Conservation (phyloP, 2,888 invertebrate species). For the Brachypalpus laphriformis region DNA sequence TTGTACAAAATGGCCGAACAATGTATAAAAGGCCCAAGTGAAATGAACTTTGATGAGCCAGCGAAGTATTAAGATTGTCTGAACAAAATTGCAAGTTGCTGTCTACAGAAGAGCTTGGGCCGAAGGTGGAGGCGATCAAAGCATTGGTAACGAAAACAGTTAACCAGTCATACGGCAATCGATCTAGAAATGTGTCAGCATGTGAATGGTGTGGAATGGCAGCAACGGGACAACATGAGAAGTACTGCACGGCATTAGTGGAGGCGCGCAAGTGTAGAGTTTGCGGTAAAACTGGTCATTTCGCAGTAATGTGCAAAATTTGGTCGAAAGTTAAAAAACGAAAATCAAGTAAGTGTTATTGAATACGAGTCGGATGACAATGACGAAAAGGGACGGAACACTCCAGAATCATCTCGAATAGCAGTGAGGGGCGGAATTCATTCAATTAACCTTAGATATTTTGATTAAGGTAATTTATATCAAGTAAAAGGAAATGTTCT, state of each 20-base stretch:
- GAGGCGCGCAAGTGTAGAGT: slow-evolving; percentile 26
- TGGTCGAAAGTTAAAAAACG: not conserved
- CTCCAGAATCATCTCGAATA: not conserved
- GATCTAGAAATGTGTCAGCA: not conserved
- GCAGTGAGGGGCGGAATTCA: not conserved
- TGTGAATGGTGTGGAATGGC: slow-evolving; percentile 41
- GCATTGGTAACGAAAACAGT: no score
- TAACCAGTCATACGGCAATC: no score
- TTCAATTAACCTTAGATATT: slow-evolving; percentile 23
- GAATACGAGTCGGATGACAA: no score
- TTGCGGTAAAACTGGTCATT: slow-evolving; percentile 29
- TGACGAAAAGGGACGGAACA: no score
- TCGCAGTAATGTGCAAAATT: slow-evolving; percentile 35
- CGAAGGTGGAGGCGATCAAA: no score
- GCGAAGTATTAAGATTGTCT: no score
- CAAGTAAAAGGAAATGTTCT: not conserved
- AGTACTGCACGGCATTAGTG: slow-evolving; percentile 28
- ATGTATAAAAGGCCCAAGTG: no score
- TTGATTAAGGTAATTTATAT: slow-evolving; percentile 35
- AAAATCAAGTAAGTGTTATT: not conserved
- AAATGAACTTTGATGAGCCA: no score
- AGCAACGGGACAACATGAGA: slow-evolving; percentile 34
- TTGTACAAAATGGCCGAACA: no score
- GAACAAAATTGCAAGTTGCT: not conserved
- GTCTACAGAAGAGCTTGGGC: no score